These are phyloP conservation scores for Ephialtes manifestator DNA, from an alignment of 2,888 invertebrate genomes.

Conservation along the genomic window DNA sequence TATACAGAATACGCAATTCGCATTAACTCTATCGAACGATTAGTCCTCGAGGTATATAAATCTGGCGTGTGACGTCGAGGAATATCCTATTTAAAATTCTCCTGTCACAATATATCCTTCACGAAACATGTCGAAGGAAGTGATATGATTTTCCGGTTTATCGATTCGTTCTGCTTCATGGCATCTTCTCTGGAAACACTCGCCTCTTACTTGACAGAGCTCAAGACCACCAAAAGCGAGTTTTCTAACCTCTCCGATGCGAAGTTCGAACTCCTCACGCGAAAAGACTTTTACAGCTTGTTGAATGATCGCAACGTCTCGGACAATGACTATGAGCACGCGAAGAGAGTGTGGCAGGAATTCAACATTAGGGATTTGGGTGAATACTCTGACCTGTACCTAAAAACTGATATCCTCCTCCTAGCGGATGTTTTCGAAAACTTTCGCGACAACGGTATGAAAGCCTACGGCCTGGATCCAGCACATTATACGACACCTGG, in stretches of 20 bases:
- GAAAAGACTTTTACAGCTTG: conserved; percentile 72
- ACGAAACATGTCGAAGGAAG: conserved; percentile 63
- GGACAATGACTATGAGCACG: conserved; percentile 78
- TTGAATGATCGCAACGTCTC: conserved; percentile 70
- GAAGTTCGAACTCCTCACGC: conserved; percentile 69
- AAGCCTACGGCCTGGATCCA: conserved; percentile 79
- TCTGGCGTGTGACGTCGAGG: no score
- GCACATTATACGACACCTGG: conserved; percentile 69
- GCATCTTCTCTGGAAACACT: conserved; percentile 75
- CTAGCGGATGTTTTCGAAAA: conserved; percentile 82
- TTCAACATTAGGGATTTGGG: conserved; percentile 78
- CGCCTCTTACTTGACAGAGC: conserved; percentile 66
- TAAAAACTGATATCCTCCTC: no score
- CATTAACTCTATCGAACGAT: no score
- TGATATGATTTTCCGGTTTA: conserved; percentile 26
- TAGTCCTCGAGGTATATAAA: no score
- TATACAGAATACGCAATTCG: no score
- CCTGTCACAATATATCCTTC: no score
- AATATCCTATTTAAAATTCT: no score
- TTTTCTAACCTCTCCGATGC: conserved; percentile 45
- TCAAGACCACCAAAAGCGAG: conserved; percentile 57
- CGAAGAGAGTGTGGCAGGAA: conserved; percentile 77
- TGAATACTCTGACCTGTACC: conserved; percentile 81
- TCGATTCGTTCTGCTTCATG: conserved; percentile 75
- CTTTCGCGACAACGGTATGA: conserved; percentile 76